Evolutionary conservation across 2,113 vertebrate genomes (phyloP).

Genomic region (Equus przewalskii): DNA sequence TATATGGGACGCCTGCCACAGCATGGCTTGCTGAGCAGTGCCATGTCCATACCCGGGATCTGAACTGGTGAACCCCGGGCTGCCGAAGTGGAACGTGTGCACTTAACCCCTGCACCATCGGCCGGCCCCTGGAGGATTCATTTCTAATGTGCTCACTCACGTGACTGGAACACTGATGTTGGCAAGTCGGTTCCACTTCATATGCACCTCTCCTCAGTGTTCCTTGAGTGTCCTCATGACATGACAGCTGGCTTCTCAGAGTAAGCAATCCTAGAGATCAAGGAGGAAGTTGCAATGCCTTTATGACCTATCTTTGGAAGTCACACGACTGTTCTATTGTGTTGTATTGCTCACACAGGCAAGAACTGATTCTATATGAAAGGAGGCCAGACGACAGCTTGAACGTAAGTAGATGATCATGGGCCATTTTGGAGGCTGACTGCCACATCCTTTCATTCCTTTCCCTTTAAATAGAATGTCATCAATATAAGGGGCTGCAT

Average conservation of each 20-base stretch:
- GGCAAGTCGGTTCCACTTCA: background rate
- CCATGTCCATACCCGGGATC: too few species aligned
- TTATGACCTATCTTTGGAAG: background rate
- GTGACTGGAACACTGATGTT: background rate
- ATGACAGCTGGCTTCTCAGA: background rate
- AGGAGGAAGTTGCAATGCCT: background rate
- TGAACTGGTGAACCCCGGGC: too few species aligned
- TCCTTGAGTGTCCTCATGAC: background rate
- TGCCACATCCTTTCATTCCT: background rate
- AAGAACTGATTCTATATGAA: background rate
- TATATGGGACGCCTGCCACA: too few species aligned
- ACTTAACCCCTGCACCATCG: too few species aligned
- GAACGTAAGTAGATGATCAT: background rate
- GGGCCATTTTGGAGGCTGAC: background rate
- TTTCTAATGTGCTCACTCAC: background rate
- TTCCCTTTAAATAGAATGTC: background rate
- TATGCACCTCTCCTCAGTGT: background rate
- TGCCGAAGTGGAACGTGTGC: too few species aligned
- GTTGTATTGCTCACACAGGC: background rate
- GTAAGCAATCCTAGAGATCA: background rate
- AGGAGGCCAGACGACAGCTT: background rate
- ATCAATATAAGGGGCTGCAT: background rate
- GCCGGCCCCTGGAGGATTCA: too few species aligned
- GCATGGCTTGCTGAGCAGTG: too few species aligned
- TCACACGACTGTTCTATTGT: background rate